Evolutionary conservation across 1,140 invertebrate species (phyloP), one percentile per base, ranked within the genome.

Genomic region (Ericerus pela): DNA sequence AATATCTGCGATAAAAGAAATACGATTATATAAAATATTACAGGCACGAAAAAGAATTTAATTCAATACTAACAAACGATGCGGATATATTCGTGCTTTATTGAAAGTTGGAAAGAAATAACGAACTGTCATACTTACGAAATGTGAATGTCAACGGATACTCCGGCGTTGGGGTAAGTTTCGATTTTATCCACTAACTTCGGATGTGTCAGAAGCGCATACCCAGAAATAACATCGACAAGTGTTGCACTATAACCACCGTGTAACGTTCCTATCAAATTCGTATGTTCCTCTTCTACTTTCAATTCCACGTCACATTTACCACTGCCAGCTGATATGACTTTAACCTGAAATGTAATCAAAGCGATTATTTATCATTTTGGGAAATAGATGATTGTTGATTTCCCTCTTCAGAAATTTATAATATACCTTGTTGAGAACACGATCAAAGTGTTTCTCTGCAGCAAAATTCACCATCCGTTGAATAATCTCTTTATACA

Each of bases 161-260:
- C 77, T 53, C 64, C 82, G 30, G 86, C 47, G 5, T 57, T 43
- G 4, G 53, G 54, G 5, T 16, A 18, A 3, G 33, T 18, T 20
- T 51, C 43, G 38, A 51, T 54, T 10, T 57, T 84, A 56, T 79
- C 71, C 28, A 69, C 66, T 58, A 76, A 69, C 41, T 69, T 72
- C 20, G 78, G 75, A 57, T 77, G 70, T 0, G 83, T 80, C 63
- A 84, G 77, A 4, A 93, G 63, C 1, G 85, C 88, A 66, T 82
- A 79, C 0, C 86, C 86, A 4, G 90, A 91, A 14, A 93, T 68
- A 56, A 76, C 74, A 70, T 96, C 91, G 10, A 94, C 78, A 14
- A 94, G 63, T 2, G 84, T 84, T 11, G 82, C 79, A 11, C 82
- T 86, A 59, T 86, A 79, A 12, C 88, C 90, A 36, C 89, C 89